Conservation (phyloP, 2,888 invertebrate genomes). For the Noctua fimbriata region DNA sequence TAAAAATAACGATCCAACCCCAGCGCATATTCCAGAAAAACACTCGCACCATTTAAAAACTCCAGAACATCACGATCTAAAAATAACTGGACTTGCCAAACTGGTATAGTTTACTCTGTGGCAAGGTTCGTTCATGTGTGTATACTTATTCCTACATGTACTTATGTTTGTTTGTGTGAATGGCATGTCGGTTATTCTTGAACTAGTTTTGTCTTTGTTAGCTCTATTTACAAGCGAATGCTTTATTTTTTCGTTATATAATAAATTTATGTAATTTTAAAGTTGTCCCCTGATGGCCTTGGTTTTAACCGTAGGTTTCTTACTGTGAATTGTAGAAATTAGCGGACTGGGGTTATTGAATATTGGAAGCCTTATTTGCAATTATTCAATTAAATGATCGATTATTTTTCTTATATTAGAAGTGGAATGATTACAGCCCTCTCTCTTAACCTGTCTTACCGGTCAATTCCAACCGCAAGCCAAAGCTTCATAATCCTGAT, state of each 20-base stretch:
- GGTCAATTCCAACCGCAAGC: not conserved
- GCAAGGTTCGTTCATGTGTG: constrained; percentile 30
- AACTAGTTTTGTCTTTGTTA: constrained; percentile 63
- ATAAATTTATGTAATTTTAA: constrained; percentile 50
- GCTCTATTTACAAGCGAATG: constrained; percentile 40
- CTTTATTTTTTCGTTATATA: constrained; percentile 50
- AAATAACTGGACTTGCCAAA: constrained; percentile 58
- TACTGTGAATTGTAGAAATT: constrained; percentile 9
- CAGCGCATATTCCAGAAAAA: constrained; percentile 49
- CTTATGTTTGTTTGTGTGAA: constrained; percentile 44
- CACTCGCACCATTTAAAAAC: constrained; percentile 29
- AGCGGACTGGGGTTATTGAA: not conserved
- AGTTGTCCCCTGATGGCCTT: constrained; percentile 19
- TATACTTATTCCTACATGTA: constrained; percentile 5
- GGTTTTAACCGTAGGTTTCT: constrained; percentile 16
- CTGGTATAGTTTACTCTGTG: constrained; percentile 55
- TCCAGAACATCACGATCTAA: constrained; percentile 53
- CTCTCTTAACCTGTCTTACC: too few species aligned
- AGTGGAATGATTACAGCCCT: not conserved
- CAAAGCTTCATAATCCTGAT: not conserved
- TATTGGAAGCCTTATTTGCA: not conserved
- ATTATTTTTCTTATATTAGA: not conserved
- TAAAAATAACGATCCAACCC: constrained; percentile 35
- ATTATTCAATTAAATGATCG: not conserved
- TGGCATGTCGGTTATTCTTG: constrained; percentile 58